Evolutionary conservation across 2,888 invertebrate genomes (phyloP), one percentile per base, ranked within the genome.

Genomic region (Drosophila kokeensis): DNA sequence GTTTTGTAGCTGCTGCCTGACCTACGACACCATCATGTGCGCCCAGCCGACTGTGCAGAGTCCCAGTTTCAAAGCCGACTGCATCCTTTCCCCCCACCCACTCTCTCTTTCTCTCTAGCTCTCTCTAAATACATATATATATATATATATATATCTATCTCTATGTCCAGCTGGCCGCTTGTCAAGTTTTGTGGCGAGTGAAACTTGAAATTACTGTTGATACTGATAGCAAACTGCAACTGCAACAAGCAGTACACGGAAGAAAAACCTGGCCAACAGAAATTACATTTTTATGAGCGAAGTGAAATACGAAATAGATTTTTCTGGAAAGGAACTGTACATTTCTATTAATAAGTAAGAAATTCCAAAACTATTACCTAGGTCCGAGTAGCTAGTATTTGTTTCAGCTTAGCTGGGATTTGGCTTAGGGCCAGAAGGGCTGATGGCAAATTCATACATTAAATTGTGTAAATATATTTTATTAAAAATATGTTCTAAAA

Each of bases 131-230:
- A 45, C 45, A 45, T 21, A 21, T 45, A 15, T 45, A 24, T 24
- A 24, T 24, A 24, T 24, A 24, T 24, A 24, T 24, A 24, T 24
- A 24, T 24, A 45, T 40, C 13, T 24, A 58, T 57, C 36, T 55
- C 27, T 55, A 29, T 40, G 57, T 42, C 30, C 57, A 57, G 57
- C 42, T 57, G 42, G 57, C 69, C 60, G 76, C 80, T 69, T 82
- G 83, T 81, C 81, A 77, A 83, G 81, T 76, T 73, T 79, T 69
- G 76, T 71, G 69, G 72, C 73, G 71, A 84, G 76, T 82, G 82
- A 82, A 82, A 82, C 82, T 84, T 79, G 74, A 89, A 90, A 89
- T 90, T 87, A 83, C 90, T 86, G 88, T 90, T 90, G 85, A 86
- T 90, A 90, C 90, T 83, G 90, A 88, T 85, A 89, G 86, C 71